These are phyloP conservation scores for Cephus spinipes DNA, from an alignment of 2,888 invertebrate species.

Conservation along the genomic window DNA sequence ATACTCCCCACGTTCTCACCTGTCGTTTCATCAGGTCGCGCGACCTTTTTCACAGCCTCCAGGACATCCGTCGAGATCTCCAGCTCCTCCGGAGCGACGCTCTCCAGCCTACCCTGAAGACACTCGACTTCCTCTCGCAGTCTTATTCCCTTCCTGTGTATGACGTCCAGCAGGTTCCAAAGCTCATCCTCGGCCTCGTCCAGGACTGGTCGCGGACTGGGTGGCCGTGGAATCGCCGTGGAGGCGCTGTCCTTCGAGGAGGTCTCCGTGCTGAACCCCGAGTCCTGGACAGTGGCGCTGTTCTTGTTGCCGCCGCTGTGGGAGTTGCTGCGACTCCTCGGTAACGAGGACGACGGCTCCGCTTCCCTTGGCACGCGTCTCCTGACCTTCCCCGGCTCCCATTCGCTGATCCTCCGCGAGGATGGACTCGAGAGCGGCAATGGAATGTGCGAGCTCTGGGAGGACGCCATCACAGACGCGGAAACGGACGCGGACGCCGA, in stretches of 20 bases:
- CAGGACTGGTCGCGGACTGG: constrained; percentile 59
- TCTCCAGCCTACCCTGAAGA: constrained; percentile 70
- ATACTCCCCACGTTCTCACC: constrained; percentile 45
- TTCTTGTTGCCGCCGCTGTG: constrained; percentile 73
- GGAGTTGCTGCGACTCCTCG: constrained; percentile 75
- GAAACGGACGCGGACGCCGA: constrained; percentile 66
- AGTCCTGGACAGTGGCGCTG: constrained; percentile 81
- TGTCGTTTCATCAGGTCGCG: constrained; percentile 27
- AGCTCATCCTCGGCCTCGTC: constrained; percentile 82
- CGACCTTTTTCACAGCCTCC: constrained; percentile 58
- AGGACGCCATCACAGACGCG: constrained; percentile 70
- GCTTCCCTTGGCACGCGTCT: constrained; percentile 69
- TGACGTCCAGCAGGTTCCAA: constrained; percentile 87
- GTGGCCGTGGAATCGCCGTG: constrained; percentile 67
- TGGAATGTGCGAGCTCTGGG: constrained; percentile 61
- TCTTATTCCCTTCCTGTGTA: constrained; percentile 81
- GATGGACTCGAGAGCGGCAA: constrained; percentile 61
- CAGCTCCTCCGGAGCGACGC: constrained; percentile 58
- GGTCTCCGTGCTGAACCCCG: constrained; percentile 91
- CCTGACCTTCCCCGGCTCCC: constrained; percentile 86
- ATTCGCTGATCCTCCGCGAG: constrained; percentile 71
- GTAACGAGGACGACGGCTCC: constrained; percentile 66
- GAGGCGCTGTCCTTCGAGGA: constrained; percentile 84
- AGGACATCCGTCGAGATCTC: constrained; percentile 61
- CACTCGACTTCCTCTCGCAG: constrained; percentile 79